Evolutionary conservation across 2,888 invertebrate genomes (phyloP).

Genomic region (Danaus chrysippus): DNA sequence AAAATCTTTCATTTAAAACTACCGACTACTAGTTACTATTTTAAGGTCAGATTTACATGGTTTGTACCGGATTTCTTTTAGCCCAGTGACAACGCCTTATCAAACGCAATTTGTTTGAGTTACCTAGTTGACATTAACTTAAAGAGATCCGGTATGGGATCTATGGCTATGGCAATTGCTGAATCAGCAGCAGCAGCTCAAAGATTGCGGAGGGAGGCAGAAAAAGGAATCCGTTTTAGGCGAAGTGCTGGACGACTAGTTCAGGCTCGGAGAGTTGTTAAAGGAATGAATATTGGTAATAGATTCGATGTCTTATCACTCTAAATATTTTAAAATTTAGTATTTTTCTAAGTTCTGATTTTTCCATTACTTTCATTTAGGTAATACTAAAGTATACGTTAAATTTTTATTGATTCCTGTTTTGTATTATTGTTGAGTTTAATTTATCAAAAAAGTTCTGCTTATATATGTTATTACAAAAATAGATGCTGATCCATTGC

Average conservation of each 20-base stretch:
- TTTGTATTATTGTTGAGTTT: not conserved
- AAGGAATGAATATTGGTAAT: conserved; percentile 70
- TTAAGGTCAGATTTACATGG: not conserved
- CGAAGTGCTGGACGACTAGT: conserved; percentile 69
- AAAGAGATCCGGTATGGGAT: conserved; percentile 70
- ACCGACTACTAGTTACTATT: too few species aligned
- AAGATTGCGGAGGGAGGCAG: conserved; percentile 65
- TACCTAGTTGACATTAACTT: conserved; percentile 68
- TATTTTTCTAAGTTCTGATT: too few species aligned
- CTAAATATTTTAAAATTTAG: too few species aligned
- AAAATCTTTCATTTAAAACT: too few species aligned
- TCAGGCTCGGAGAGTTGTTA: conserved; percentile 67
- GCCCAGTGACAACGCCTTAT: conserved; percentile 61
- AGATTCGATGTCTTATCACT: too few species aligned
- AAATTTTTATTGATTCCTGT: not conserved
- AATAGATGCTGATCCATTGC: conserved; percentile 67
- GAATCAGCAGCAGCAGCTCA: conserved; percentile 71
- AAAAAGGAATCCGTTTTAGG: conserved; percentile 67
- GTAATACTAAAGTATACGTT: not conserved
- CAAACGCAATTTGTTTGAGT: conserved; percentile 71
- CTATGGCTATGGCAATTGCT: conserved; percentile 63
- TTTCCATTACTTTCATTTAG: too few species aligned
- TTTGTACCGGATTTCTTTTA: conserved; percentile 33
- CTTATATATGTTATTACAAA: too few species aligned
- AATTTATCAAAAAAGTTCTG: not conserved